Evolutionary conservation across 2,113 vertebrate species (phyloP).

Genomic region (Megalops atlanticus): DNA sequence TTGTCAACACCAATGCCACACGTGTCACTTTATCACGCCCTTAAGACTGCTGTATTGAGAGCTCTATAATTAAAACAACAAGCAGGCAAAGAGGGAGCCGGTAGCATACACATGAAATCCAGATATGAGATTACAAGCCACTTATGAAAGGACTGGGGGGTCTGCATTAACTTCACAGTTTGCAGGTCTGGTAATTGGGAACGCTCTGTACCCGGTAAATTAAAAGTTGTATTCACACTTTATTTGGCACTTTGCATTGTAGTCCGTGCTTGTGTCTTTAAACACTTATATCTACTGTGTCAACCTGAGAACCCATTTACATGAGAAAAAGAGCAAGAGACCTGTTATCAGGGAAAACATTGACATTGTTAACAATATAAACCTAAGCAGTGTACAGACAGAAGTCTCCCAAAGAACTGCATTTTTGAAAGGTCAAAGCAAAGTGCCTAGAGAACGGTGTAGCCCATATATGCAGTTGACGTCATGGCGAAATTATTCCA

Average conservation of each 20-base stretch:
- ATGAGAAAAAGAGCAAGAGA: background rate
- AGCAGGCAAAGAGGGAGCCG: background rate
- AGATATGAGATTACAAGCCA: background rate
- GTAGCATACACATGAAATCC: background rate
- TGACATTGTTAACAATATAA: background rate
- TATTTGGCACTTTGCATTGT: background rate
- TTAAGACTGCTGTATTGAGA: background rate
- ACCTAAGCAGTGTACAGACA: background rate
- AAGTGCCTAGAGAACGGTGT: background rate
- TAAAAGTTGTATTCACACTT: background rate
- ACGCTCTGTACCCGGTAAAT: no score
- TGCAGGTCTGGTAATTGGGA: no score
- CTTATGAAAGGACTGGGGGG: background rate
- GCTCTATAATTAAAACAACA: conserved; percentile 3
- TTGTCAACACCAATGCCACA: conserved; percentile 23
- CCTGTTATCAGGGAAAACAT: background rate
- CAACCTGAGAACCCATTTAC: background rate
- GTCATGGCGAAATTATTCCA: background rate
- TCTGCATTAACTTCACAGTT: no score
- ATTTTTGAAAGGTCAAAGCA: background rate
- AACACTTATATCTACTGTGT: no score
- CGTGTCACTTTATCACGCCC: conserved; percentile 12
- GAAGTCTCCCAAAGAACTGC: background rate
- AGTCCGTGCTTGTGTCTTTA: no score
- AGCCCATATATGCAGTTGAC: background rate